Conservation (phyloP, 2,797 vertebrate genomes). For the Danio jaintianensis region DNA sequence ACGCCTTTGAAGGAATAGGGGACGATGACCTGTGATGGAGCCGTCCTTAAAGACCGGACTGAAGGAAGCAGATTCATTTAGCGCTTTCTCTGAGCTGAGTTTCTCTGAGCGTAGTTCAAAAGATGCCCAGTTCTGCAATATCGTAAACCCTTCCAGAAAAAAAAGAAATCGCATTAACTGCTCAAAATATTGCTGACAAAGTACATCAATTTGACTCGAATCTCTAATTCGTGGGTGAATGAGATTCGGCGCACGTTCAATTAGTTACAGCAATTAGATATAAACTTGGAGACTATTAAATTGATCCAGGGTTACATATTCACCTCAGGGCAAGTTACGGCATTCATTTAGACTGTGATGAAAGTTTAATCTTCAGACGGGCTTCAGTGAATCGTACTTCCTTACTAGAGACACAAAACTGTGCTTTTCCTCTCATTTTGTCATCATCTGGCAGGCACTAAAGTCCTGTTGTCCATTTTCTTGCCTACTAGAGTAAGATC, state of each 20-base stretch:
- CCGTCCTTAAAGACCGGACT: conserved; percentile 44
- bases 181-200: neutral
- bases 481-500: neutral
- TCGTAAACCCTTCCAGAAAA: conserved; percentile 36
- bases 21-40: conserved; percentile 92
- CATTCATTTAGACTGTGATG: conserved; percentile 35
- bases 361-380: conserved; percentile 38
- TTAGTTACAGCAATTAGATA: neutral
- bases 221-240: neutral
- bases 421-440: conserved; percentile 50
- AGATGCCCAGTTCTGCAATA: conserved; percentile 71
- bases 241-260: neutral
- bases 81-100: conserved; percentile 64
- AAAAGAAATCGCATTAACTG: neutral
- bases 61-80: conserved; percentile 32
- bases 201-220: neutral
- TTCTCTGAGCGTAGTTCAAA: conserved; percentile 55
- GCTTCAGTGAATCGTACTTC: conserved; percentile 46
- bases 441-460: too few species aligned
- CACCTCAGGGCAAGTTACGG: conserved; percentile 18
- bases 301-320: neutral
- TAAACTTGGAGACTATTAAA: conserved; percentile 9
- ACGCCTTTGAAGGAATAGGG: conserved; percentile 97
- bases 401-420: conserved; percentile 50
- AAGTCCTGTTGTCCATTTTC: neutral